Evolutionary conservation across 92 coral and sea anemone species (phyloP).

Genomic region (Muricea muricata): DNA sequence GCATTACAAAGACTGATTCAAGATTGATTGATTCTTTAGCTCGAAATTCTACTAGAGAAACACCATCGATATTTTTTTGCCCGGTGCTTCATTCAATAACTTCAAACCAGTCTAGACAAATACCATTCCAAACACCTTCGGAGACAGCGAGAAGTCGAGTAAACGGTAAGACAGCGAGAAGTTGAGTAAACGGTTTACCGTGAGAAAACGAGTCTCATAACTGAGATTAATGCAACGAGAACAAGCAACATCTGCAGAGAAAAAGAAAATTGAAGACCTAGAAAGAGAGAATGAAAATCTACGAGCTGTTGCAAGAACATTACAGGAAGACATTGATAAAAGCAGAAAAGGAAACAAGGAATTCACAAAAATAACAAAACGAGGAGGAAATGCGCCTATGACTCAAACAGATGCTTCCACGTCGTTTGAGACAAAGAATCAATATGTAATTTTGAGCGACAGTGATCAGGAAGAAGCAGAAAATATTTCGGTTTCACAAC

Average conservation of each 20-base stretch:
- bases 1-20: too few species aligned
- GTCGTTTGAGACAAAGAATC: background rate
- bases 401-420: background rate
- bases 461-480: background rate
- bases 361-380: background rate
- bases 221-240: too few species aligned
- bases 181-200: too few species aligned
- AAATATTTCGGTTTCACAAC: background rate
- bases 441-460: background rate
- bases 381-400: background rate
- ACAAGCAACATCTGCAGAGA: background rate
- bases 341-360: background rate
- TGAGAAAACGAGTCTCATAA: too few species aligned
- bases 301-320: background rate
- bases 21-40: too few species aligned
- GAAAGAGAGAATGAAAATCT: background rate
- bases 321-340: background rate
- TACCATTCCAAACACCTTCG: constrained; percentile 26
- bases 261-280: background rate
- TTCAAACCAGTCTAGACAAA: constrained; percentile 50
- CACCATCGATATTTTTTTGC: too few species aligned
- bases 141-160: too few species aligned
- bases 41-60: too few species aligned
- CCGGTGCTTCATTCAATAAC: too few species aligned
- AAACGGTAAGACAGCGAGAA: too few species aligned